Conservation (phyloP, 2,797 vertebrate species). For the Enteromius paludinosus region DNA sequence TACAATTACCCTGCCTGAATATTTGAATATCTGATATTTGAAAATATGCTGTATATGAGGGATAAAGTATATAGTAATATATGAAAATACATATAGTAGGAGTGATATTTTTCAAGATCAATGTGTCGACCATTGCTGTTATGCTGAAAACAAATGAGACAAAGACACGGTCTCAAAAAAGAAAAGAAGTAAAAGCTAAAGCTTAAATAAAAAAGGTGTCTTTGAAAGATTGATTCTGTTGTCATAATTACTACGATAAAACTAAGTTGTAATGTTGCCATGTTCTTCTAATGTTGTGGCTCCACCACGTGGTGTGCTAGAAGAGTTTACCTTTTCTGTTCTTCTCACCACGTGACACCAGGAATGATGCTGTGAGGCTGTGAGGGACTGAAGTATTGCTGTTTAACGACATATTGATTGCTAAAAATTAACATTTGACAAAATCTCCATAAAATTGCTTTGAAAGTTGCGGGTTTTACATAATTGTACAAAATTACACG, state of each 20-base stretch:
- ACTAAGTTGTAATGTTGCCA: background rate
- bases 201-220: constrained; percentile 67
- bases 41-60: constrained; percentile 60
- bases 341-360: background rate
- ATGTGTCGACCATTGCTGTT: constrained; percentile 68
- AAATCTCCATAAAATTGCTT: background rate
- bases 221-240: constrained; percentile 23
- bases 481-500: background rate
- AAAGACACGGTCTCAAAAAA: constrained; percentile 60
- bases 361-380: background rate
- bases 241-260: background rate
- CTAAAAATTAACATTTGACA: background rate
- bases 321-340: background rate
- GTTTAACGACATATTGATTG: background rate
- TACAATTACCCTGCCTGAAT: constrained; percentile 72
- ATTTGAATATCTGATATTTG: constrained; percentile 75
- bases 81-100: constrained; percentile 59
- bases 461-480: background rate
- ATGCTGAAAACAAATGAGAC: constrained; percentile 46
- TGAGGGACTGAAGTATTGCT: background rate
- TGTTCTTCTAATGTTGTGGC: background rate
- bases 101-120: constrained; percentile 64
- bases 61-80: constrained; percentile 64
- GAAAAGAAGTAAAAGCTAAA: constrained; percentile 62
- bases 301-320: constrained; percentile 5